A percentile compares a stretch with the other conserved stretches of the same genome.
Evolutionary conservation across 2,113 vertebrate genomes (phyloP).

Genomic region (Cryptoleucopteryx plumbea): DNA sequence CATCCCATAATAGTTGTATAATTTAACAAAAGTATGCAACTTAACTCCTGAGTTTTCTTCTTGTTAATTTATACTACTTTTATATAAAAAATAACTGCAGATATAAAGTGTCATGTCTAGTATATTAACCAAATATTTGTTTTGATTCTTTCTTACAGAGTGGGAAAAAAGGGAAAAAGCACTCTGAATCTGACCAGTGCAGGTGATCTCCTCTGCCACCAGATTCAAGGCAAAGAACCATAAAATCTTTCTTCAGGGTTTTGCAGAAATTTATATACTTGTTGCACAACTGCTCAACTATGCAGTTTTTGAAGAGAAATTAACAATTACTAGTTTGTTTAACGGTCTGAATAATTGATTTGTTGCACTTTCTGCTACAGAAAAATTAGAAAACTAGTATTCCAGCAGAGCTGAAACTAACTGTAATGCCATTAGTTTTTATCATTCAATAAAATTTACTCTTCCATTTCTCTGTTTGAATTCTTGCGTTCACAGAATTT

Average conservation of each 20-base stretch:
- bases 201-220: constrained; percentile 61
- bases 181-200: constrained; percentile 82
- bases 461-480: constrained; percentile 72
- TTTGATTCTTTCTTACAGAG: constrained; percentile 72
- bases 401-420: constrained; percentile 51
- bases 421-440: constrained; percentile 69
- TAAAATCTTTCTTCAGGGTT: constrained; percentile 56
- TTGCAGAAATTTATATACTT: constrained; percentile 68
- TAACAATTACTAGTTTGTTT: constrained; percentile 49
- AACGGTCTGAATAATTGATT: constrained; percentile 22
- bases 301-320: constrained; percentile 63
- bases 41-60: not conserved
- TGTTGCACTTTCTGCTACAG: constrained; percentile 64
- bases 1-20: not conserved
- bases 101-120: not conserved
- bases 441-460: constrained; percentile 79
- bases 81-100: not conserved
- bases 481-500: not conserved
- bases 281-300: constrained; percentile 65
- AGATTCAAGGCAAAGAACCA: constrained; percentile 16
- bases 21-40: not conserved
- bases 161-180: constrained; percentile 87
- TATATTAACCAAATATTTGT: not conserved
- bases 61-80: not conserved
- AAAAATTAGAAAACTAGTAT: constrained; percentile 59